These are phyloP conservation scores for Drosophila arawakana DNA, from an alignment of 1,140 invertebrate species.

Conservation along the genomic window DNA sequence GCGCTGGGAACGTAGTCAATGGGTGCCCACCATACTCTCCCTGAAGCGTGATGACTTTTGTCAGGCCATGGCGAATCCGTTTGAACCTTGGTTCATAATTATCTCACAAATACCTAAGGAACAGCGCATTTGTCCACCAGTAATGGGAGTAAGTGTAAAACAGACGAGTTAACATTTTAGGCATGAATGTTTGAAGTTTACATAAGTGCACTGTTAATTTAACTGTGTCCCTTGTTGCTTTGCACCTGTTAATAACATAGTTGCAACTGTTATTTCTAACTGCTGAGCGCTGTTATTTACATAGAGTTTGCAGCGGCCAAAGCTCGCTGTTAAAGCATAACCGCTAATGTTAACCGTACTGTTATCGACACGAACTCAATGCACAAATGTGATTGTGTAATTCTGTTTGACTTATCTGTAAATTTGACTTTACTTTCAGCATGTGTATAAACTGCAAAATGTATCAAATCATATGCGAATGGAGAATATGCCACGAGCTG, in stretches of 20 bases:
- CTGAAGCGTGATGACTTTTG: constrained; percentile 48
- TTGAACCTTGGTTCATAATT: constrained; percentile 44
- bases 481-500: constrained; percentile 35
- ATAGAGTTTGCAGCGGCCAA: background rate
- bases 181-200: no score
- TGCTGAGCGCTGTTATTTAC: background rate
- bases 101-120: constrained; percentile 20
- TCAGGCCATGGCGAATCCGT: constrained; percentile 34
- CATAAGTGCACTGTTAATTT: no score
- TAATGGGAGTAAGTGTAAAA: constrained; percentile 32
- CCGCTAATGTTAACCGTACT: background rate
- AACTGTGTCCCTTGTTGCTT: no score
- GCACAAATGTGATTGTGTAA: background rate
- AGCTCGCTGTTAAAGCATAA: background rate
- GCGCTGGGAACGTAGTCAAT: constrained; percentile 47
- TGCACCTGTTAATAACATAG: no score
- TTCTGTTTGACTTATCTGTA: background rate
- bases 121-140: constrained; percentile 49
- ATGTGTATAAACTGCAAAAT: constrained; percentile 44
- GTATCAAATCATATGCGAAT: constrained; percentile 51
- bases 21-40: constrained; percentile 32
- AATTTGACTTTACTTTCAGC: constrained; percentile 10
- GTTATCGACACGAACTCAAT: background rate
- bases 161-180: background rate
- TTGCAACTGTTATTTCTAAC: background rate